Conservation (phyloP, 2,113 vertebrate species). For the Phaethon lepturus region DNA sequence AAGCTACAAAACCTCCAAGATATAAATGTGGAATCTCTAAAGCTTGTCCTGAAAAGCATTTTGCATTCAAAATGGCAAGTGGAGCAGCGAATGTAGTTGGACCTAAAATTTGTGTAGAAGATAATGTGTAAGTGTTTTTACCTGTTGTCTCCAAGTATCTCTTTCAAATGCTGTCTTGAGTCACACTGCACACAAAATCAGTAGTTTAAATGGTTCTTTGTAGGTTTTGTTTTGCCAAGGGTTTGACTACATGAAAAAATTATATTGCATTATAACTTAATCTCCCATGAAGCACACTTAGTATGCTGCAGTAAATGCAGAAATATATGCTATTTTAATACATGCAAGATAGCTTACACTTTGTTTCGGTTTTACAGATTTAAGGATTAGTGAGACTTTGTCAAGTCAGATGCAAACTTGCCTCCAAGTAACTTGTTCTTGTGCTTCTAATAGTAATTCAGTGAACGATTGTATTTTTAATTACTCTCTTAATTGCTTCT, state of each 20-base stretch:
- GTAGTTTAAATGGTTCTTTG: not conserved
- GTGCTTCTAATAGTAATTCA: not conserved
- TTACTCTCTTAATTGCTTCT: not conserved
- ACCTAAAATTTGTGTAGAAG: slow-evolving; percentile 93
- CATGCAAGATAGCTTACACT: not conserved
- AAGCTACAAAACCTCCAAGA: slow-evolving; percentile 82
- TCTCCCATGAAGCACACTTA: not conserved
- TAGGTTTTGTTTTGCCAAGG: not conserved
- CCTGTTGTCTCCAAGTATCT: not conserved
- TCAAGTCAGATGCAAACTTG: not conserved
- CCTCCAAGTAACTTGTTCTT: not conserved
- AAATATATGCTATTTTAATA: not conserved
- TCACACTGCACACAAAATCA: not conserved
- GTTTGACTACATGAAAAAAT: not conserved
- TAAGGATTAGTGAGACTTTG: not conserved
- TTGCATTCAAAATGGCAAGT: slow-evolving; percentile 95
- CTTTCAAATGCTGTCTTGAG: not conserved
- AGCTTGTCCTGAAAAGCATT: slow-evolving; percentile 88
- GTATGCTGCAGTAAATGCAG: not conserved
- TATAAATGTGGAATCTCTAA: slow-evolving; percentile 91
- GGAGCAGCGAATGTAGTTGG: slow-evolving; percentile 96
- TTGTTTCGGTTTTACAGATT: not conserved
- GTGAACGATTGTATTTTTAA: not conserved
- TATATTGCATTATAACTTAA: not conserved
- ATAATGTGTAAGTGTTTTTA: slow-evolving; percentile 85